Evolutionary conservation across 2,888 invertebrate species (phyloP).

Genomic region (Sarcophaga rosellei): DNA sequence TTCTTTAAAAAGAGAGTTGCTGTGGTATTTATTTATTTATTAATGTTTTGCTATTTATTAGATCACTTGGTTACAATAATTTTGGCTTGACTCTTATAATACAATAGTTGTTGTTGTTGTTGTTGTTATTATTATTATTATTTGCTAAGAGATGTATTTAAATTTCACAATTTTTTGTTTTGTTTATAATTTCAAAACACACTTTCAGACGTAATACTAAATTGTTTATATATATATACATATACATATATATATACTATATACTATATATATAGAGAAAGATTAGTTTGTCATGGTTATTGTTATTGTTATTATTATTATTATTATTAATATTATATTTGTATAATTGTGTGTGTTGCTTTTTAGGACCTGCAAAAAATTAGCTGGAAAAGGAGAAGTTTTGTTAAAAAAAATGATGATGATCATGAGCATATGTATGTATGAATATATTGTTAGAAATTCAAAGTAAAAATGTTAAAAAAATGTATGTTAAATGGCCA

Average conservation of each 20-base stretch:
- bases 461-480: neutral
- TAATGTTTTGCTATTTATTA: conserved; percentile 31
- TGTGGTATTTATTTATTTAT: conserved; percentile 19
- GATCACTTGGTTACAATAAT: conserved; percentile 51
- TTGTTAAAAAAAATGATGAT: conserved; percentile 63
- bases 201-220: conserved; percentile 43
- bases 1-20: conserved; percentile 16
- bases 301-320: conserved; percentile 34
- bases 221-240: conserved; percentile 26
- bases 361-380: conserved; percentile 75
- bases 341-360: no score
- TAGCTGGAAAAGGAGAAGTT: conserved; percentile 74
- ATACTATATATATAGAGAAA: no score
- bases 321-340: conserved; percentile 45
- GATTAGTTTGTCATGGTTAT: conserved; percentile 33
- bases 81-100: conserved; percentile 17
- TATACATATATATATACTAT: no score
- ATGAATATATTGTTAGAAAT: conserved; percentile 42
- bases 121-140: conserved; percentile 7
- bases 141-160: conserved; percentile 14
- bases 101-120: neutral
- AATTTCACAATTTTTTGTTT: conserved; percentile 35
- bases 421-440: conserved; percentile 38
- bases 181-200: conserved; percentile 60
- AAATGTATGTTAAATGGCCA: conserved; percentile 11